Evolutionary conservation across 1,140 invertebrate species (phyloP).

Genomic region (Drosophila sproati): DNA sequence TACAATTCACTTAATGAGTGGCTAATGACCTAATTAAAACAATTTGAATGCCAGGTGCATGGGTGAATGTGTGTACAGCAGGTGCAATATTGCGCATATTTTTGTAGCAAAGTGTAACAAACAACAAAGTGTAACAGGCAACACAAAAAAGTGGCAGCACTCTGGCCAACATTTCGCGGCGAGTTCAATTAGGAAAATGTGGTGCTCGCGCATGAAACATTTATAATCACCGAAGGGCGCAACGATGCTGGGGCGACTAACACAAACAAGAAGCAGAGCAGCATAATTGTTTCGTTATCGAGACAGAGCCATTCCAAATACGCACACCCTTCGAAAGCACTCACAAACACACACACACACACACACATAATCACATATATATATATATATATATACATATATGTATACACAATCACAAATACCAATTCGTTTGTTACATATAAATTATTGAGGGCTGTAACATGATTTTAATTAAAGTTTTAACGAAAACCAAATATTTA

Average conservation of each 20-base stretch:
- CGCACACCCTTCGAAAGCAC: constrained; percentile 9
- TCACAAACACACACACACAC: not conserved
- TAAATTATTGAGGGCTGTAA: constrained; percentile 75
- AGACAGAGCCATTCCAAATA: constrained; percentile 35
- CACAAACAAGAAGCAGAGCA: constrained; percentile 67
- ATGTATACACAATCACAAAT: constrained; percentile 3
- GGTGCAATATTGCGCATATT: constrained; percentile 21
- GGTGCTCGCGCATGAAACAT: constrained; percentile 51
- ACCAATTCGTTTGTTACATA: constrained; percentile 55
- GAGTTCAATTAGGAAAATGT: constrained; percentile 68
- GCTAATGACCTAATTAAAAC: constrained; percentile 41
- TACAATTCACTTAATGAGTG: constrained; percentile 21
- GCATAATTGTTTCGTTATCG: constrained; percentile 80
- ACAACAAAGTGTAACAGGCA: not conserved
- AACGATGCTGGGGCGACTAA: constrained; percentile 19
- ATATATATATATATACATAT: too few relatives aligned
- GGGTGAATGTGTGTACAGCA: constrained; percentile 2
- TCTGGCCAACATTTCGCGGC: constrained; percentile 54
- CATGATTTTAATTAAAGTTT: constrained; percentile 83
- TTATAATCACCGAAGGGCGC: constrained; percentile 59
- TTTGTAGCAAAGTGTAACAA: constrained; percentile 17
- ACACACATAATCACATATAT: not conserved
- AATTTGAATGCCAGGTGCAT: constrained; percentile 16
- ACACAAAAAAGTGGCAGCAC: constrained; percentile 4
- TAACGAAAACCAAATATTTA: constrained; percentile 82